Evolutionary conservation across 2,797 vertebrate species (phyloP), one percentile per base, ranked within the genome.

Genomic region (Coranthus polyacanthus): DNA sequence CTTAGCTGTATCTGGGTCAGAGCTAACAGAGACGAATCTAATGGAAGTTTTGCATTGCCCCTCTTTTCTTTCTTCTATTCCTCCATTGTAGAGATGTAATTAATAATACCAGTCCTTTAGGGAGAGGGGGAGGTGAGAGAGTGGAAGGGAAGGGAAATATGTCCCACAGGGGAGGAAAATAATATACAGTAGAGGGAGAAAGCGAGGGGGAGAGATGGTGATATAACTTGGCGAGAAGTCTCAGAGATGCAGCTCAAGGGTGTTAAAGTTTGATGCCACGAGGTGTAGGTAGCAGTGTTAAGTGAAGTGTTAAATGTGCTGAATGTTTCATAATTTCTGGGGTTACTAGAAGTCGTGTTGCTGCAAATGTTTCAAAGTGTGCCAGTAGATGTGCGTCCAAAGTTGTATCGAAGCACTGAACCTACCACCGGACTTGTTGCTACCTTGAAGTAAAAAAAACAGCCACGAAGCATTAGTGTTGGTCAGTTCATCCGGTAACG

Each of bases 1-100:
- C 59, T 9, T 3, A 26, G 47, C 76, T 83, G 41, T 82, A 90
- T 88, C 79, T 93, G 75, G 89, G 90, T 90, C 87, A 90, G 39
- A 42, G 54, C 75, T 58, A 85, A 84, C 79, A 71, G 78, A 85
- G 86, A 88, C 82, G 62, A 75, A 89, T 89, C 52, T 59, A 74
- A 64, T 55, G 1, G 52, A 82, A 73, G 72, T 85, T 85, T 81
- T 72, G 58, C 49, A 54, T 76, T 26, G 63, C 53, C 63, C 59
- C 63, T 72, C 45, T 82, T 5, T 78, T 71, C 55, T 81, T 51
- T 77, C 59, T 59, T 75, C 54, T 53, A 7, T 52, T 81, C 62
- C 59, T 64, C 66, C 26, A 24, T 47, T 65, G 59, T n/a, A 60
- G 67, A 65, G 42, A 65, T 68, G 77, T 85, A 68, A 89, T 89